Conservation (phyloP, 2,797 vertebrate genomes). For the Onychomys torridus region DNA sequence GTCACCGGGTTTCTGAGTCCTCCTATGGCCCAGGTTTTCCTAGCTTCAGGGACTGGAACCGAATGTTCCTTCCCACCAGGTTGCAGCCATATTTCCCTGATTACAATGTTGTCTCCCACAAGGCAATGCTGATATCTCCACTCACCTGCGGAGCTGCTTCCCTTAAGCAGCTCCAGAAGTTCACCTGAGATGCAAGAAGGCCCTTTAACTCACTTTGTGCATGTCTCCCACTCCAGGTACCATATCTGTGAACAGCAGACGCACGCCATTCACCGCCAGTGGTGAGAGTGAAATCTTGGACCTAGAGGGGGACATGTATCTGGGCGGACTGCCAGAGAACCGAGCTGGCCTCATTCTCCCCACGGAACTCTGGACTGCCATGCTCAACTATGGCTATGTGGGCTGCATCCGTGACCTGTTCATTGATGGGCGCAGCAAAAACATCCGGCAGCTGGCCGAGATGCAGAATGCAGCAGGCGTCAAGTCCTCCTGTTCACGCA, state of each 20-base stretch:
- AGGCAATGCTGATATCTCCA: not conserved
- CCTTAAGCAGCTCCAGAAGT: not conserved
- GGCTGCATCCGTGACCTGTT: conserved; percentile 98
- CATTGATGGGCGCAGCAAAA: conserved; percentile 98
- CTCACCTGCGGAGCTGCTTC: not conserved
- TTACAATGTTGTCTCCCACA: not conserved
- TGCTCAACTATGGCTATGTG: conserved; percentile 99
- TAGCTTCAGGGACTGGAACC: not conserved
- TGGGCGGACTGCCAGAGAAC: conserved; percentile 96
- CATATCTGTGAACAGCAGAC: conserved; percentile 98
- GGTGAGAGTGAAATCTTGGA: conserved; percentile 99
- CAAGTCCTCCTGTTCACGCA: conserved; percentile 96
- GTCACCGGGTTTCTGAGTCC: not conserved
- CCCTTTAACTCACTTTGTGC: not conserved
- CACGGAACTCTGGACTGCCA: conserved; percentile 98
- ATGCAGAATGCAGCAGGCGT: conserved; percentile 97
- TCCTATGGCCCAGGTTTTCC: not conserved
- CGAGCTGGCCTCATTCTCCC: conserved; percentile 96
- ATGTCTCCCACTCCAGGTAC: conserved; percentile 89
- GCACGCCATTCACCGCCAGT: conserved; percentile 97
- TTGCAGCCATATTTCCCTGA: not conserved
- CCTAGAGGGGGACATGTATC: conserved; percentile 98
- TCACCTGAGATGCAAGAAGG: not conserved
- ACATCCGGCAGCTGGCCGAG: conserved; percentile 98
- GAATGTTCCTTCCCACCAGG: not conserved